Conservation (phyloP, 2,113 vertebrate species). For the Pardalotus punctatus region DNA sequence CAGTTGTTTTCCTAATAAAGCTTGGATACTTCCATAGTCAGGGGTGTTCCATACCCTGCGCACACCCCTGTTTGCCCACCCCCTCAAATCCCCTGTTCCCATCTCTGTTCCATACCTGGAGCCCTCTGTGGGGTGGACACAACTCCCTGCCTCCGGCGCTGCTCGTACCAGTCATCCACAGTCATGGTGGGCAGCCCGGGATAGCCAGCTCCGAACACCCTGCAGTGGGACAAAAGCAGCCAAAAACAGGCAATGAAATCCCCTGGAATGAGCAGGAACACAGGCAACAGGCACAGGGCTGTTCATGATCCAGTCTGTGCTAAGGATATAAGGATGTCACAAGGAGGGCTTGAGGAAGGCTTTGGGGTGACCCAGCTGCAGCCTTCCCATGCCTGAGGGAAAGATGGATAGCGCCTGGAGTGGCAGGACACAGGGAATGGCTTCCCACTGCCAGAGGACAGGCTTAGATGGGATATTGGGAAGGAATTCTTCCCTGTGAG, state of each 20-base stretch:
- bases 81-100: not conserved
- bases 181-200: slow-evolving; percentile 92
- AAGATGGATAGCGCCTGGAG: not conserved
- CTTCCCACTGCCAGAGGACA: not conserved
- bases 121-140: slow-evolving; percentile 67
- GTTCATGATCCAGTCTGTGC: rapidly evolving
- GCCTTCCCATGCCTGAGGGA: too few relatives aligned
- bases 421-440: not conserved
- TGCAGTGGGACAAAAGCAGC: not conserved
- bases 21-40: not conserved
- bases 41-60: not conserved
- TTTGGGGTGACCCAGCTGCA: rapidly evolving
- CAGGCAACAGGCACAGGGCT: not conserved
- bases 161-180: slow-evolving; percentile 94
- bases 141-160: slow-evolving; percentile 73
- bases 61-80: not conserved
- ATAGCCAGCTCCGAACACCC: slow-evolving; percentile 93
- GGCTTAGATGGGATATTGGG: not conserved
- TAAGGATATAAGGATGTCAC: not conserved
- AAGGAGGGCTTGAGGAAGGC: not conserved
- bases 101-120: slow-evolving; percentile 50
- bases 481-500: rapidly evolving
- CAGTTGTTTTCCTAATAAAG: not conserved
- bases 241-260: rapidly evolving
- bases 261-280: not conserved